Conservation (phyloP, 2,888 invertebrate species). For the Mythimna lalbum region DNA sequence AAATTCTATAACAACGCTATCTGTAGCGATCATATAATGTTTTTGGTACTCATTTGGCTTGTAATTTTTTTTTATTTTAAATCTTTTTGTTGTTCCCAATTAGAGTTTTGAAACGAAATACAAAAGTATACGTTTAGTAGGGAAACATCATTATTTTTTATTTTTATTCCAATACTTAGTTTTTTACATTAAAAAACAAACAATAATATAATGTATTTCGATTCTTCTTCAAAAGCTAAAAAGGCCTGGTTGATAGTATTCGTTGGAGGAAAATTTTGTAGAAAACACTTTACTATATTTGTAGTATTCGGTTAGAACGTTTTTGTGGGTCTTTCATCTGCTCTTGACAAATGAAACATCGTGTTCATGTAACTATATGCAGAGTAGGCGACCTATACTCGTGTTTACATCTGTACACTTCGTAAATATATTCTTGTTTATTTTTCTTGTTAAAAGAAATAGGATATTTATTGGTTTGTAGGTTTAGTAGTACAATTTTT, state of each 20-base stretch:
- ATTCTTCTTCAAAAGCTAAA: not conserved
- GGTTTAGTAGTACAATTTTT: too few relatives aligned
- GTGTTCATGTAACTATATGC: not conserved
- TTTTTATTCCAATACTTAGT: too few relatives aligned
- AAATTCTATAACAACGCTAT: too few relatives aligned
- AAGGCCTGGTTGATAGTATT: not conserved
- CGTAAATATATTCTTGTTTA: not conserved
- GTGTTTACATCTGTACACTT: not conserved
- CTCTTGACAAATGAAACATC: slow-evolving; percentile 17
- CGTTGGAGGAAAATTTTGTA: not conserved
- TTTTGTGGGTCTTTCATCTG: slow-evolving; percentile 3
- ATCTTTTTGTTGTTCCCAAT: too few relatives aligned
- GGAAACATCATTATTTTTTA: too few relatives aligned
- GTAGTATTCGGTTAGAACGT: slow-evolving; percentile 6
- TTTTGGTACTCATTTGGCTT: too few relatives aligned
- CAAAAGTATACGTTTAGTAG: too few relatives aligned
- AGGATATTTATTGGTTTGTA: not conserved
- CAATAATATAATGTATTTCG: not conserved
- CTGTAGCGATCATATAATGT: too few relatives aligned
- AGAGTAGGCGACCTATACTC: not conserved
- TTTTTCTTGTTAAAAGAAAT: not conserved
- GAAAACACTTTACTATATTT: slow-evolving; percentile 14
- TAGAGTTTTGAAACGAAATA: too few relatives aligned
- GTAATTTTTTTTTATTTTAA: too few relatives aligned
- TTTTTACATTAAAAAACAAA: not conserved